Percentiles rank a stretch among this genome's conserved stretches.
These are phyloP conservation scores for Odontesthes bonariensis DNA, from an alignment of 2,113 vertebrate genomes.

Conservation along the genomic window DNA sequence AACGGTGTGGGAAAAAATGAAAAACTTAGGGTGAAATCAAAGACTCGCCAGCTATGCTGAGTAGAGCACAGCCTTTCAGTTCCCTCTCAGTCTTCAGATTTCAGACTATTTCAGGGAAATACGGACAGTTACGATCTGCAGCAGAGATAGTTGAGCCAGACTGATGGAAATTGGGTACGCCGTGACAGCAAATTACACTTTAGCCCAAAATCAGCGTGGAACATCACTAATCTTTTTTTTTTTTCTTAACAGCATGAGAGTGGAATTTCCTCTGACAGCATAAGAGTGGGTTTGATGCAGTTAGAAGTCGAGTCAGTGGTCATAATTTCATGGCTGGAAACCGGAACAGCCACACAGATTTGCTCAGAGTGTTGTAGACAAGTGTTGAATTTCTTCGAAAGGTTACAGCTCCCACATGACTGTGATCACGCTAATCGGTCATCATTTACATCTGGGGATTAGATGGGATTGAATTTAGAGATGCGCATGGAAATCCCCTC, in stretches of 20 bases:
- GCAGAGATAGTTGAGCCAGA: conserved; percentile 12
- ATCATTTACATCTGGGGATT: conserved; percentile 13
- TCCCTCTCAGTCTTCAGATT: neutral
- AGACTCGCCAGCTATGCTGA: no score
- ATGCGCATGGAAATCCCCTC: neutral
- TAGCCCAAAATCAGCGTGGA: conserved; percentile 11
- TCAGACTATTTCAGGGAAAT: conserved; percentile 2
- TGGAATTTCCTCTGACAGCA: conserved; percentile 28
- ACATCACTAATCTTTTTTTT: conserved; percentile 15
- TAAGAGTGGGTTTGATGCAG: conserved; percentile 3
- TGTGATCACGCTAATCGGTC: neutral
- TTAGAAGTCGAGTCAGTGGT: neutral
- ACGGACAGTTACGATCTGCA: conserved; percentile 9
- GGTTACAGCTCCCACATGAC: neutral
- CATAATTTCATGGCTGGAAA: conserved; percentile 32
- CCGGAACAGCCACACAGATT: conserved; percentile 4
- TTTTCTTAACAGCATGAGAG: conserved; percentile 14
- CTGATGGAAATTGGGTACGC: conserved; percentile 30
- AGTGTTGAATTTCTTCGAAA: neutral
- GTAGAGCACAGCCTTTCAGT: no score
- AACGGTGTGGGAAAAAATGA: no score
- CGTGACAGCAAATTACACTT: conserved; percentile 37
- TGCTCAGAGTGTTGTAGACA: neutral
- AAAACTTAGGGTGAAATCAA: no score
- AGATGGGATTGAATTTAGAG: conserved; percentile 13